Evolutionary conservation across 2,888 invertebrate species (phyloP), one percentile per base, ranked within the genome.

Genomic region (Polyommatus iphigenia): DNA sequence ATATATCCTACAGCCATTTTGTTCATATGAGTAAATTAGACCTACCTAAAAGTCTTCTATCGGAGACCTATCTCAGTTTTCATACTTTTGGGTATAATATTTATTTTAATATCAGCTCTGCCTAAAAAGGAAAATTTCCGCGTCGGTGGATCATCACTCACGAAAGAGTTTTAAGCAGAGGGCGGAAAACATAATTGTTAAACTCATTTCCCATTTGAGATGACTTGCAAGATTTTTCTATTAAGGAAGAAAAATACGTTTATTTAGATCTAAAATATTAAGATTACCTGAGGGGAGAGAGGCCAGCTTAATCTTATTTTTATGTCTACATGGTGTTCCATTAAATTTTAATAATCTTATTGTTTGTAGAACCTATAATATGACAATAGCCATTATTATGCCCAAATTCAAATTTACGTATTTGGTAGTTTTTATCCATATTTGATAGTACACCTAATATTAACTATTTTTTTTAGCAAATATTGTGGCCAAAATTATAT

Each of bases 141-240:
- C 67, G 3, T 13, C 10, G 67, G 67, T 29, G 29, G 67, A 67
- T 67, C 29, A 67, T 29, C 67, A 67, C 4, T 67, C 67, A 67
- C 15, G 29, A 15, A 67, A 67, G 67, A 67, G 67, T 67, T 67
- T 59, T 29, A 15, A 67, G 67, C 29, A 13, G 67, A 67, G 13
- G 13, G 67, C 29, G 29, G 29, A 67, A 67, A 67, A 67, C 18
- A 67, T 67, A 67, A 67, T 67, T 67, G 15, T 67, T 67, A 67
- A 67, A 67, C 67, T 67, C 67, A 67, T 67, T 67, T 67, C 67
- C 67, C 67, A 29, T 15, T 24, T 24, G 13, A 15, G 29, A 67
- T 67, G 67, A 67, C 67, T 67, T 67, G 67, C 67, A 29, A 29
- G 67, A 15, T 29, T 67, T 15, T 29, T 24, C 29, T 67, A 20